Evolutionary conservation across 2,113 vertebrate species (phyloP).

Genomic region (Merops nubicus): DNA sequence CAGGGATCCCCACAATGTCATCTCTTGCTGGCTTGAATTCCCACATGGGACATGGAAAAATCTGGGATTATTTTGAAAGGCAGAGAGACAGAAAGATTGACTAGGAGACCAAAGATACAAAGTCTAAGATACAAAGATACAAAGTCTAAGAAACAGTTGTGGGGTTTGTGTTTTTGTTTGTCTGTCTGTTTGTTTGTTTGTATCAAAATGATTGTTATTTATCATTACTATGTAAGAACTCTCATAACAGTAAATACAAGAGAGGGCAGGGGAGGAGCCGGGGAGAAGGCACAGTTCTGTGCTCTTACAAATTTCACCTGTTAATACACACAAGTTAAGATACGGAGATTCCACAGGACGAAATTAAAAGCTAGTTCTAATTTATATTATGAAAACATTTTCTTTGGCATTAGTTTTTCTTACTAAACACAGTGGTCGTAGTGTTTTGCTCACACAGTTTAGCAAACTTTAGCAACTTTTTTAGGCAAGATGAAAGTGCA

Average conservation of each 20-base stretch:
- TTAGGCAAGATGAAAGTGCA: background rate
- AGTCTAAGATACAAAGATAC: background rate
- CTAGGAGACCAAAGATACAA: background rate
- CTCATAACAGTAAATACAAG: background rate
- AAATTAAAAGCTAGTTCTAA: background rate
- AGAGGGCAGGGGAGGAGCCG: accelerated
- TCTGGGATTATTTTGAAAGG: background rate
- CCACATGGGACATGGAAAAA: background rate
- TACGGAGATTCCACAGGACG: background rate
- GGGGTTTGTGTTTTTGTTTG: no score
- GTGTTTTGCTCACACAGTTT: background rate
- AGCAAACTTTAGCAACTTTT: no score
- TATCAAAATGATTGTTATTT: background rate
- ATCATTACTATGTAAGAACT: background rate
- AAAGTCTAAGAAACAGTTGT: no score
- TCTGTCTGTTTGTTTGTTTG: no score
- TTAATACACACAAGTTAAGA: background rate
- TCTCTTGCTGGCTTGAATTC: background rate
- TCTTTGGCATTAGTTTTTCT: background rate
- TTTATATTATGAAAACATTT: background rate
- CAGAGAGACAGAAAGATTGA: background rate
- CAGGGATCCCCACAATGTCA: background rate
- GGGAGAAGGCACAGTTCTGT: background rate
- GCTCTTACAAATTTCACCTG: background rate
- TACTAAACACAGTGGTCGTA: background rate